Percentiles rank a stretch among this genome's conserved stretches.
Evolutionary conservation across 2,797 vertebrate species (phyloP).

Genomic region (Crenuchus spilurus): DNA sequence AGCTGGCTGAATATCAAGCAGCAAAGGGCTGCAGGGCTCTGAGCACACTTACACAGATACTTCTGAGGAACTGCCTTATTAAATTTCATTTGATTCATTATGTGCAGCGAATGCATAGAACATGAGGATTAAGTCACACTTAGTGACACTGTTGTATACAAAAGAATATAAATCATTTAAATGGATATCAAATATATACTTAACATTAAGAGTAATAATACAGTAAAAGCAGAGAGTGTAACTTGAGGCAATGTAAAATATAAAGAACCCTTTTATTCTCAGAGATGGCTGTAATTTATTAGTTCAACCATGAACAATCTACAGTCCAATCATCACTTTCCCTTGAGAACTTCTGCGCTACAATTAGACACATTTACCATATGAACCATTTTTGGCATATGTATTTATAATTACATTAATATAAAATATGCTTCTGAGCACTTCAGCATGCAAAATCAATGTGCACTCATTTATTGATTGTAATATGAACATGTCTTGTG

Average conservation of each 20-base stretch:
- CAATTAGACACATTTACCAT: conserved; percentile 49
- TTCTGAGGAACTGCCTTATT: conserved; percentile 79
- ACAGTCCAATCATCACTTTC: conserved; percentile 41
- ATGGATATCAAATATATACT: conserved; percentile 61
- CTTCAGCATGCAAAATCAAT: conserved; percentile 37
- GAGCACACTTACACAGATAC: conserved; percentile 73
- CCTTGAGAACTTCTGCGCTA: conserved; percentile 43
- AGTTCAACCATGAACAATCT: conserved; percentile 51
- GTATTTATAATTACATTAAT: conserved; percentile 48
- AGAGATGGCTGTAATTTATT: conserved; percentile 52
- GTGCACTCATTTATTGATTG: conserved; percentile 42
- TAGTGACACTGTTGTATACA: conserved; percentile 58
- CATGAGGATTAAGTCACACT: conserved; percentile 69
- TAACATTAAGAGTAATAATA: conserved; percentile 58
- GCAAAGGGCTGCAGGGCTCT: conserved; percentile 73
- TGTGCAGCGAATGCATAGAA: conserved; percentile 73
- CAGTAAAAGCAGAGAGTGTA: conserved; percentile 44
- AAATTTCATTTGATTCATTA: conserved; percentile 75
- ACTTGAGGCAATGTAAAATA: conserved; percentile 54
- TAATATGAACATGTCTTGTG: conserved; percentile 38
- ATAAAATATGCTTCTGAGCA: conserved; percentile 37
- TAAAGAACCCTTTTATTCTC: conserved; percentile 50
- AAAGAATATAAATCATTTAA: conserved; percentile 61
- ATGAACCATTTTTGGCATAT: conserved; percentile 27
- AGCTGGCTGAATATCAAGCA: conserved; percentile 62